Conservation (phyloP, 2,888 invertebrate genomes). For the Argynnis bischoffii region DNA sequence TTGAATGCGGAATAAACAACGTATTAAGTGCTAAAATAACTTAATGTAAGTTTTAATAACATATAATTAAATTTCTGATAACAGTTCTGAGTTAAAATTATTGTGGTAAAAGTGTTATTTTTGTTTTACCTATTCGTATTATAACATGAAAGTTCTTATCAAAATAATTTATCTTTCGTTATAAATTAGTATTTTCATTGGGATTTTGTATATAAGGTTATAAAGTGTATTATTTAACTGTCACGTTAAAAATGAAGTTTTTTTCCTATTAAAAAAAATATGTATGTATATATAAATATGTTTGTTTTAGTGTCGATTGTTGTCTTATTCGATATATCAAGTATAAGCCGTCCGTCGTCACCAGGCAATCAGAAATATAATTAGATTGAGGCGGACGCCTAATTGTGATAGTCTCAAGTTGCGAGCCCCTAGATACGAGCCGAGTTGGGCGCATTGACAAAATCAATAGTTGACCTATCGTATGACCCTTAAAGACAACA, state of each 20-base stretch:
- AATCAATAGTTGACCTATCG: constrained; percentile 73
- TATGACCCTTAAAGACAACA: constrained; percentile 53
- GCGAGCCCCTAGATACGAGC: constrained; percentile 61
- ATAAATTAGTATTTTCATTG: background rate
- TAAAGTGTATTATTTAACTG: too few relatives aligned
- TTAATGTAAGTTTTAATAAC: too few relatives aligned
- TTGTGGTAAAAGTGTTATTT: too few relatives aligned
- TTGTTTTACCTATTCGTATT: too few relatives aligned
- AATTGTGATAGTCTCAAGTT: constrained; percentile 79
- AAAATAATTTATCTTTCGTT: too few relatives aligned
- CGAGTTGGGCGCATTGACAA: constrained; percentile 51
- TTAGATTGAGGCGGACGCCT: constrained; percentile 74
- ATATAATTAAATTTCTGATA: too few relatives aligned
- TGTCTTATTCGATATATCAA: constrained; percentile 30
- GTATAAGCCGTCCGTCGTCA: constrained; percentile 36
- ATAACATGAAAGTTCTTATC: too few relatives aligned
- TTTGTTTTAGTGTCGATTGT: constrained; percentile 6
- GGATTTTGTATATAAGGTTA: background rate
- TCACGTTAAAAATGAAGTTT: background rate
- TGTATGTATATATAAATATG: background rate
- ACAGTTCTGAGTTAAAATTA: too few relatives aligned
- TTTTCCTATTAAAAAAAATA: background rate
- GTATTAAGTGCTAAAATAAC: too few relatives aligned
- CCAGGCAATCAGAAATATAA: constrained; percentile 78
- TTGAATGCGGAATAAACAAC: too few relatives aligned